Evolutionary conservation across 2,113 vertebrate genomes (phyloP), one percentile per base, ranked within the genome.

Genomic region (Centrocercus urophasianus): DNA sequence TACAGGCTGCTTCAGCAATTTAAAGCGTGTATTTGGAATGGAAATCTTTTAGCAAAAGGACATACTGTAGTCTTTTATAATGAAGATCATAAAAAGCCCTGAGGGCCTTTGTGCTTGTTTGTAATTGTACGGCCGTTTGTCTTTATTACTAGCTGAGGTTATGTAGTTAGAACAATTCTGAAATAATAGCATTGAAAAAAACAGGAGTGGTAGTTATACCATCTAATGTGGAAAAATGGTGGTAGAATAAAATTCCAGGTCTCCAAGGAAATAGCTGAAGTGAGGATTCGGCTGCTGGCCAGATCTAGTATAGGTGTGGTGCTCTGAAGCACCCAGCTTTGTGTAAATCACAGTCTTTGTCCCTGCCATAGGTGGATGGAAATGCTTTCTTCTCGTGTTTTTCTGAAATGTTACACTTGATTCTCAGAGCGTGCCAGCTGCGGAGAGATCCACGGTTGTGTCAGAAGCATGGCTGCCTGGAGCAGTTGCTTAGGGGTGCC

Each of bases 81-180:
- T 47, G 13, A 75, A 69, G 13, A 50, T 32, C 48, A 1, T 0
- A 1, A 20, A 74, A 52, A 13, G 0, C 1, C 3, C 50, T 47
- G 10, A 80, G 72, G 52, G 70, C 38, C 40, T 84, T 82, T 59
- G 64, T 7, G 43, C 21, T 24, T 34, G 7, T 63, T 64, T 60
- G 11, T 74, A 73, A 50, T 77, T 56, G 11, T 80, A 24, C 30
- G 77, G 82, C 30, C 43, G 21, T 86, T 93, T 93, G 38, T 52
- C 54, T 78, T 32, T 70, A 63, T 32, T 75, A 10, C 21, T 73
- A 43, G 32, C 56, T 73, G 63, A 77, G 84, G 82, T 85, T 22
- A 36, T 19, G 17, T 30, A 54, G 15, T 61, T 93, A 54, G 0
- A 83, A 20, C 12, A 52, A 8, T 52, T 78, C 67, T 48, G 6